These are phyloP conservation scores for Aphelenchoides besseyi DNA, from an alignment of 1,140 invertebrate genomes.

Conservation along the genomic window DNA sequence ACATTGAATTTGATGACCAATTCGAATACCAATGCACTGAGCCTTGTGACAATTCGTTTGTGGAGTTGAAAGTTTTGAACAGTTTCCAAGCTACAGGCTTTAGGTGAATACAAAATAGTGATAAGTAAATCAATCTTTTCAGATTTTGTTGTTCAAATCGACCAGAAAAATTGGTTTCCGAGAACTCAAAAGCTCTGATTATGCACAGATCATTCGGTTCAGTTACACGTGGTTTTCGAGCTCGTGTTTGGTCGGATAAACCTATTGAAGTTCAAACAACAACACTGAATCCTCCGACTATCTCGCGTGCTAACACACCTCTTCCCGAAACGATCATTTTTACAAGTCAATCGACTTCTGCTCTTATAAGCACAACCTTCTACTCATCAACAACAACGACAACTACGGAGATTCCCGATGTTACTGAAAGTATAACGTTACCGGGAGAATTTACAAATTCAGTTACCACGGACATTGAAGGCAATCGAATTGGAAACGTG, in stretches of 20 bases:
- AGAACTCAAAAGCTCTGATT: conserved; percentile 49
- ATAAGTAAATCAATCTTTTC: too few relatives aligned
- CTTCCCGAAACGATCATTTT: too few relatives aligned
- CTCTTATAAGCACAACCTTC: conserved; percentile 28
- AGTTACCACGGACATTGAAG: neutral
- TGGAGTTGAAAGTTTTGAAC: conserved; percentile 49
- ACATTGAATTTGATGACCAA: conserved; percentile 51
- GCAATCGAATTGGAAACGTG: neutral
- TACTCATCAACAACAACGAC: conserved; percentile 25
- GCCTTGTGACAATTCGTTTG: conserved; percentile 59
- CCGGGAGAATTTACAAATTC: neutral
- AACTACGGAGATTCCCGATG: conserved; percentile 16
- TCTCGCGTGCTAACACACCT: too few relatives aligned
- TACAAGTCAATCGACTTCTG: too few relatives aligned
- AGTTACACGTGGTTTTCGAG: conserved; percentile 38
- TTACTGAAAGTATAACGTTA: neutral
- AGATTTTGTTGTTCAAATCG: conserved; percentile 55
- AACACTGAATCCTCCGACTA: neutral
- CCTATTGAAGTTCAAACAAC: neutral
- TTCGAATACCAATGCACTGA: conserved; percentile 55
- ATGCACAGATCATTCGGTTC: conserved; percentile 48
- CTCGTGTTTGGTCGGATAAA: conserved; percentile 44
- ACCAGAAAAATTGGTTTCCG: conserved; percentile 48
- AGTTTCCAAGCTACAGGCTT: conserved; percentile 53
- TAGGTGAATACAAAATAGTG: too few relatives aligned